Evolutionary conservation across 2,797 vertebrate species (phyloP).

Genomic region (Sparidentex hasta): DNA sequence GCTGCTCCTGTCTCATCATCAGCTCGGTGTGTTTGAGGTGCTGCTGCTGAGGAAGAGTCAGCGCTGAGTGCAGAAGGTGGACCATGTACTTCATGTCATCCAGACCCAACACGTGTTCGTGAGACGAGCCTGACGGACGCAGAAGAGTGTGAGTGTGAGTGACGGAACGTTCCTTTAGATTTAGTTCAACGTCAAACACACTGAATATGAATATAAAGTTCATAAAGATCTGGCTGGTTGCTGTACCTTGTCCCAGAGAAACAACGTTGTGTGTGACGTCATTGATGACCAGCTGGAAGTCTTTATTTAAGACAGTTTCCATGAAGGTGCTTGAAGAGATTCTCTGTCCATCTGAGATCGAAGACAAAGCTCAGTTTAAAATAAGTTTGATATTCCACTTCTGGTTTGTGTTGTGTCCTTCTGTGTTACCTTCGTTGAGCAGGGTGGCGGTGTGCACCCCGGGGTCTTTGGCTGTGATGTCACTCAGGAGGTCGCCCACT

Average conservation of each 20-base stretch:
- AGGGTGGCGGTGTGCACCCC: conserved; percentile 5
- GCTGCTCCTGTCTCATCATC: conserved; percentile 19
- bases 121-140: conserved; percentile 42
- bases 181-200: not conserved
- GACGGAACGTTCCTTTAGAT: not conserved
- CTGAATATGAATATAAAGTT: not conserved
- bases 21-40: conserved; percentile 40
- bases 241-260: conserved; percentile 69
- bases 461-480: conserved; percentile 83
- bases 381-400: too few relatives aligned
- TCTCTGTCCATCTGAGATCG: conserved; percentile 82
- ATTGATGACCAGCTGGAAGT: conserved; percentile 89
- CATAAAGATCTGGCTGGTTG: too few relatives aligned
- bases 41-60: conserved; percentile 47
- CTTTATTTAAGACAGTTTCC: conserved; percentile 85
- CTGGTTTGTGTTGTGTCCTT: not conserved
- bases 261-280: conserved; percentile 73
- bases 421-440: conserved; percentile 32
- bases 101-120: conserved; percentile 48
- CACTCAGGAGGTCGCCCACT: conserved; percentile 84
- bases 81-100: conserved; percentile 67
- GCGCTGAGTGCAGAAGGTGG: conserved; percentile 56
- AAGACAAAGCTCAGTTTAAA: not conserved
- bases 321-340: conserved; percentile 84
- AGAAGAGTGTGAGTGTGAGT: too few relatives aligned